Evolutionary conservation across 2,113 vertebrate species (phyloP).

Genomic region (Petroica traversi): DNA sequence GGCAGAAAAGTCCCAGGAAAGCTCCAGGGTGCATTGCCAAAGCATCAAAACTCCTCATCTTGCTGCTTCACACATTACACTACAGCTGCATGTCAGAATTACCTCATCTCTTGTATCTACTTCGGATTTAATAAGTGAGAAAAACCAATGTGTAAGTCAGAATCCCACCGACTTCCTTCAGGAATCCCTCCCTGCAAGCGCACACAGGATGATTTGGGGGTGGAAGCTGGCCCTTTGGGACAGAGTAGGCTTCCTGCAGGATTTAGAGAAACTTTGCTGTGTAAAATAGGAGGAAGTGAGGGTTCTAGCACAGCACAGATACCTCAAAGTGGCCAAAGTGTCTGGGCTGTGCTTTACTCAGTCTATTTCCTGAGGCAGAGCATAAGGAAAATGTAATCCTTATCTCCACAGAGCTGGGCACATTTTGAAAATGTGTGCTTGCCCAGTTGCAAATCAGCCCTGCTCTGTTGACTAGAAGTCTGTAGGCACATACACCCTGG

Average conservation of each 20-base stretch:
- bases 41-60: background rate
- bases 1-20: background rate
- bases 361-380: background rate
- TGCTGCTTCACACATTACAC: fast-evolving
- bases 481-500: background rate
- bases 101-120: background rate
- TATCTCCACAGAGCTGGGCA: background rate
- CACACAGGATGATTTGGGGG: background rate
- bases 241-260: background rate
- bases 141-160: background rate
- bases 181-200: background rate
- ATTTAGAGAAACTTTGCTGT: background rate
- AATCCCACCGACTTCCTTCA: background rate
- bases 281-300: background rate
- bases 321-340: background rate
- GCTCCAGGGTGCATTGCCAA: background rate
- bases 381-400: background rate
- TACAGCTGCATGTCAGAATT: background rate
- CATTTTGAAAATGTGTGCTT: background rate
- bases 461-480: background rate
- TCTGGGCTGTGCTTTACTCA: background rate
- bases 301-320: background rate
- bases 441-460: background rate
- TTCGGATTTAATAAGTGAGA: background rate
- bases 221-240: background rate